Evolutionary conservation across 1,140 invertebrate species (phyloP).

Genomic region (Drosophila arizonae): DNA sequence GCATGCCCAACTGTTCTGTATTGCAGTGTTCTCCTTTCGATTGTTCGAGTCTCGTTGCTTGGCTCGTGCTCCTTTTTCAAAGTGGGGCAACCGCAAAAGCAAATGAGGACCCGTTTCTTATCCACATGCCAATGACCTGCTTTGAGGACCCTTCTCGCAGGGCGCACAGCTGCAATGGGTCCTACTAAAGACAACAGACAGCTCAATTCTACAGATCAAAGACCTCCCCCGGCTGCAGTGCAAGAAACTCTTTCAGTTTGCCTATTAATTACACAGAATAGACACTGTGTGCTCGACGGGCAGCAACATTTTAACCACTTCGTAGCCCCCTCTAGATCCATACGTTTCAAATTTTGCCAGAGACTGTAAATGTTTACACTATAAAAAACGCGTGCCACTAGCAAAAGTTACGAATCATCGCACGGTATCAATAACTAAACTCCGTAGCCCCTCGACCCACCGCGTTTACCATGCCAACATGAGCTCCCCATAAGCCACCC

Average conservation of each 20-base stretch:
- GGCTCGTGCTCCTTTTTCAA: slow-evolving; percentile 36
- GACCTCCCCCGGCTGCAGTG: neutral
- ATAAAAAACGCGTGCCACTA: slow-evolving; percentile 35
- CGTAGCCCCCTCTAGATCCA: too few relatives aligned
- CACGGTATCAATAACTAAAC: slow-evolving; percentile 46
- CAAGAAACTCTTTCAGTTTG: neutral
- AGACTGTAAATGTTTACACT: slow-evolving; percentile 42
- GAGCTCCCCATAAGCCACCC: neutral
- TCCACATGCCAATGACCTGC: slow-evolving; percentile 43
- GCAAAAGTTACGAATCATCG: slow-evolving; percentile 31
- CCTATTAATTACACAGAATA: neutral
- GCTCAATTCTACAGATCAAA: slow-evolving; percentile 5
- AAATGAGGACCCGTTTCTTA: slow-evolving; percentile 42
- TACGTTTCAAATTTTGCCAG: neutral
- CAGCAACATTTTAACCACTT: too few relatives aligned
- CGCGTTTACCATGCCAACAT: neutral
- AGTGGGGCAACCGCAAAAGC: slow-evolving; percentile 48
- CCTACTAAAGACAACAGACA: neutral
- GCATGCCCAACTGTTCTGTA: neutral
- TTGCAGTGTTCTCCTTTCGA: neutral
- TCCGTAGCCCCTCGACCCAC: neutral
- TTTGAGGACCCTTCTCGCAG: slow-evolving; percentile 6
- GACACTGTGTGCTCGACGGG: neutral
- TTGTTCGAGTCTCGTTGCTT: slow-evolving; percentile 4
- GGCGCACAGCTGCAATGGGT: slow-evolving; percentile 30